phyloP scores from a whole-genome alignment of 2,888 invertebrate genomes.

The Lasioglossum zephyrum region DNA sequence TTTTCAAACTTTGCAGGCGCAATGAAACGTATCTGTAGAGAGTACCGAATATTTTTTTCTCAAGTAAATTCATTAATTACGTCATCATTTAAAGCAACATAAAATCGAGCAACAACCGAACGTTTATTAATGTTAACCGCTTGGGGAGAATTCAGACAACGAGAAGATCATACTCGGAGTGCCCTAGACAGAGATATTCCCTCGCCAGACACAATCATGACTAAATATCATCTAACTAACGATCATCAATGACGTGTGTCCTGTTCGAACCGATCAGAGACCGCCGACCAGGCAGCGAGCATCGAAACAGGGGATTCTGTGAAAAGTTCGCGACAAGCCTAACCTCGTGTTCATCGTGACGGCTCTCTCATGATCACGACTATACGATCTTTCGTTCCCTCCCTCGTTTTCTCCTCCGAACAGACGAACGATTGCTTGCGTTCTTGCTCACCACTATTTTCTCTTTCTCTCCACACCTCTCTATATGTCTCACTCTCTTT shows the following conservation, averaged over 20 bases:
- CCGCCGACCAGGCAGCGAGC: background rate
- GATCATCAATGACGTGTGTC: background rate
- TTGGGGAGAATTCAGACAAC: background rate
- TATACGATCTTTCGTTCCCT: slow-evolving; percentile 33
- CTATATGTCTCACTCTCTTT: slow-evolving; percentile 1
- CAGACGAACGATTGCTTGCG: slow-evolving; percentile 33
- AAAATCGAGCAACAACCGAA: background rate
- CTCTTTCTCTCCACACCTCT: background rate
- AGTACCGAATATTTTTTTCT: background rate
- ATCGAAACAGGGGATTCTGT: background rate
- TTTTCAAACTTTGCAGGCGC: background rate
- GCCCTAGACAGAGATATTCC: background rate
- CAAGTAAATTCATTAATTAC: background rate
- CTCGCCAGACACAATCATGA: too few species aligned
- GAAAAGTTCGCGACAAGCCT: slow-evolving; percentile 17
- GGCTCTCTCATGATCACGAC: slow-evolving; percentile 28
- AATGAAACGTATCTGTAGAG: background rate
- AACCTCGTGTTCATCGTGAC: slow-evolving; percentile 22
- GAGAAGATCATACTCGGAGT: background rate
- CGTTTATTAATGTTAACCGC: background rate
- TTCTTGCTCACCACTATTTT: slow-evolving; percentile 28
- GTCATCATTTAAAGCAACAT: background rate
- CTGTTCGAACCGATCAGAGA: background rate
- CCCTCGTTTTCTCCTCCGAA: slow-evolving; percentile 36
- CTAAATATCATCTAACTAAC: too few species aligned